Conservation (phyloP, 1,140 invertebrate species). For the Drosophila elegans region DNA sequence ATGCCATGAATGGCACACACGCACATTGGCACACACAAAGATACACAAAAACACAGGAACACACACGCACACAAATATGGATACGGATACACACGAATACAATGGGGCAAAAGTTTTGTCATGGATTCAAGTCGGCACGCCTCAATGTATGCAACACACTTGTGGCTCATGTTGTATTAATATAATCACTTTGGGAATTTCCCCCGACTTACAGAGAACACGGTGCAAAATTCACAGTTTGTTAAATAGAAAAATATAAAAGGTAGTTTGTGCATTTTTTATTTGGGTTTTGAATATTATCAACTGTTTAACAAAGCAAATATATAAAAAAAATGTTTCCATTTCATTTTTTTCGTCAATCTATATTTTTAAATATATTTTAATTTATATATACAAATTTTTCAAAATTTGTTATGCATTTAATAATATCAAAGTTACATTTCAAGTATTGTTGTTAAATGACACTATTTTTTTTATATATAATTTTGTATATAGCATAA, state of each 20-base stretch:
- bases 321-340: too few relatives aligned
- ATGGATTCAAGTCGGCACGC: conserved; percentile 64
- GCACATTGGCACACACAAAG: background rate
- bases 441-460: too few relatives aligned
- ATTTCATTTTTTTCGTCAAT: too few relatives aligned
- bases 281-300: too few relatives aligned
- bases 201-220: conserved; percentile 8
- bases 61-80: background rate
- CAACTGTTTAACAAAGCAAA: too few relatives aligned
- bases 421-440: too few relatives aligned
- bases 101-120: conserved; percentile 49
- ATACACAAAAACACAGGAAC: background rate
- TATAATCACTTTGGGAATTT: conserved; percentile 83
- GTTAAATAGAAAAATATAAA: background rate
- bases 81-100: background rate
- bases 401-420: too few relatives aligned
- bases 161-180: conserved; percentile 83
- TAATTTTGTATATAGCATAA: too few relatives aligned
- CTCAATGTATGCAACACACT: conserved; percentile 75
- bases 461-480: too few relatives aligned
- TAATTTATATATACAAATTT: too few relatives aligned
- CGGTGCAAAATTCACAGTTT: background rate
- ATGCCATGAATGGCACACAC: conserved; percentile 24
- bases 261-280: background rate
- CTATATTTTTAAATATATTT: too few relatives aligned